Evolutionary conservation across 2,797 vertebrate species (phyloP).

Genomic region (Tarsius wallacei): DNA sequence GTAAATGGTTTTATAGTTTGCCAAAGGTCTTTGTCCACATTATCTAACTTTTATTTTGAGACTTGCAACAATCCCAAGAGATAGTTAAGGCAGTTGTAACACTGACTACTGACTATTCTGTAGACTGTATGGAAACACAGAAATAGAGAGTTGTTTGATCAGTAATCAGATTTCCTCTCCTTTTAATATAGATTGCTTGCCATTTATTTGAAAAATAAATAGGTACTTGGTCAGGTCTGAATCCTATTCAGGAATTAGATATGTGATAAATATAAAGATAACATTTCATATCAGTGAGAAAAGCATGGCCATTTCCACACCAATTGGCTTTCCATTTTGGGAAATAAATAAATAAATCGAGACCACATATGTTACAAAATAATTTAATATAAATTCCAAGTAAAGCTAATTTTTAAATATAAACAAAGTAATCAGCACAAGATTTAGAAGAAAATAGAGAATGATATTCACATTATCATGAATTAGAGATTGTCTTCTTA

Average conservation of each 20-base stretch:
- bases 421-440: not conserved
- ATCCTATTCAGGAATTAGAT: not conserved
- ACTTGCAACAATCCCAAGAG: not conserved
- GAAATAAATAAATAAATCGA: not conserved
- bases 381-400: not conserved
- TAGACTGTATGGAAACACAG: not conserved
- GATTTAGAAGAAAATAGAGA: not conserved
- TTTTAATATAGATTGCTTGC: not conserved
- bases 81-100: not conserved
- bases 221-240: not conserved
- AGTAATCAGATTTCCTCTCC: not conserved
- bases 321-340: not conserved
- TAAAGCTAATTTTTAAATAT: not conserved
- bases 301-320: not conserved
- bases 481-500: not conserved
- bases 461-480: not conserved
- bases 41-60: not conserved
- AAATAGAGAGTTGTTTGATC: not conserved
- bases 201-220: not conserved
- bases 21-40: not conserved
- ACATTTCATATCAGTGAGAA: not conserved
- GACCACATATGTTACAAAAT: not conserved
- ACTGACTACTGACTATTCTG: not conserved
- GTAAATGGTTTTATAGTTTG: not conserved
- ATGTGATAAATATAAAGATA: not conserved